Evolutionary conservation across 2,888 invertebrate genomes (phyloP).

Genomic region (Chrysotoxum bicinctum): DNA sequence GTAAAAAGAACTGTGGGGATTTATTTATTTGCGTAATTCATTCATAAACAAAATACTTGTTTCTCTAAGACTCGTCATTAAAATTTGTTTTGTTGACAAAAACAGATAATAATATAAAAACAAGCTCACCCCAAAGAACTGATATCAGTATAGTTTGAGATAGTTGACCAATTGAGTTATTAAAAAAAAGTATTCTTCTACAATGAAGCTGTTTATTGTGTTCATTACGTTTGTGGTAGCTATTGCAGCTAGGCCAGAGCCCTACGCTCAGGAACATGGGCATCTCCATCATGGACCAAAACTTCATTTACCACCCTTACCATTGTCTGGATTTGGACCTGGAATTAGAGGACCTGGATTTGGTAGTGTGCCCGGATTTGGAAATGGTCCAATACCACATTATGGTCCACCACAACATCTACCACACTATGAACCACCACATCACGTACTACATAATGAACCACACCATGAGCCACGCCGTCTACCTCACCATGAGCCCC

Average conservation of each 20-base stretch:
- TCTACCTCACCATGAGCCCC: slow-evolving; percentile 16
- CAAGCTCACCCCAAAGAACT: background rate
- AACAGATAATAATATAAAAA: slow-evolving; percentile 10
- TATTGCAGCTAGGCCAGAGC: background rate
- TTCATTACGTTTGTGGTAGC: slow-evolving; percentile 6
- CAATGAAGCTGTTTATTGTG: slow-evolving; percentile 1
- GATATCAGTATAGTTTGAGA: slow-evolving; percentile 15
- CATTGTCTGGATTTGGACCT: background rate
- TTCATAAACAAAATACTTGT: slow-evolving; percentile 29
- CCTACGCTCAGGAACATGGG: background rate
- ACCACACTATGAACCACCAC: background rate
- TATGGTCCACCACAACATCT: background rate
- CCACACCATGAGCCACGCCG: slow-evolving; percentile 1
- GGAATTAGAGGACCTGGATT: slow-evolving; percentile 41
- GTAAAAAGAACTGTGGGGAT: background rate
- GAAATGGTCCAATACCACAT: background rate
- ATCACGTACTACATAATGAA: background rate
- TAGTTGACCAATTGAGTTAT: slow-evolving; percentile 1
- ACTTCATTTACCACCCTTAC: background rate
- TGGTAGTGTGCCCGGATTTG: background rate
- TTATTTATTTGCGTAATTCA: background rate
- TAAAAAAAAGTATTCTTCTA: background rate
- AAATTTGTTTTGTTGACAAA: background rate
- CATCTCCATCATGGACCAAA: background rate
- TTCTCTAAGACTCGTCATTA: background rate